These are phyloP conservation scores for Sylvietta virens DNA, from an alignment of 2,113 vertebrate species.

Conservation along the genomic window DNA sequence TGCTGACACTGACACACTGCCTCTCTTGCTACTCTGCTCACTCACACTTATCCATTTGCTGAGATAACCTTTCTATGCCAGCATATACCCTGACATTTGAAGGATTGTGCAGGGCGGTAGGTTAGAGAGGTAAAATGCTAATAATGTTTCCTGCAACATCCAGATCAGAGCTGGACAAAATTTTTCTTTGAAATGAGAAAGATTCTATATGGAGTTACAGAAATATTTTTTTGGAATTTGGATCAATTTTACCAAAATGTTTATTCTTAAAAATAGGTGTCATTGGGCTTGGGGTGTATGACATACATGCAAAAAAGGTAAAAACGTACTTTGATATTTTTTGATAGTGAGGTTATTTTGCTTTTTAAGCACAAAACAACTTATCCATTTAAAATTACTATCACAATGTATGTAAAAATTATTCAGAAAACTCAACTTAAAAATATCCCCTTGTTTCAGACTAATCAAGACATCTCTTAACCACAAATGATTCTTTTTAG, in stretches of 20 bases:
- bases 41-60: not conserved
- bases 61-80: not conserved
- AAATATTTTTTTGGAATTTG: not conserved
- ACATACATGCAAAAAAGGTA: not conserved
- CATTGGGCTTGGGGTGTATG: rapidly evolving
- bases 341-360: not conserved
- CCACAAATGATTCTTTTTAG: not conserved
- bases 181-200: not conserved
- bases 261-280: not conserved
- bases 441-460: not conserved
- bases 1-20: not conserved
- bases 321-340: not conserved
- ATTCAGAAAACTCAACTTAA: not conserved
- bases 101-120: not conserved
- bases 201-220: not conserved
- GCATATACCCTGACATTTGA: not conserved
- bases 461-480: conserved; percentile 10
- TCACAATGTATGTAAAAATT: not conserved
- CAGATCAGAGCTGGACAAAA: not conserved
- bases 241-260: not conserved
- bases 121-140: not conserved
- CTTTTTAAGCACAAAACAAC: not conserved
- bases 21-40: not conserved
- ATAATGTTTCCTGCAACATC: not conserved
- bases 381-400: not conserved